A percentile compares a stretch with the other conserved stretches of the same genome.
These are phyloP conservation scores for Erebia aethiops DNA, from an alignment of 2,888 invertebrate species.

Conservation along the genomic window DNA sequence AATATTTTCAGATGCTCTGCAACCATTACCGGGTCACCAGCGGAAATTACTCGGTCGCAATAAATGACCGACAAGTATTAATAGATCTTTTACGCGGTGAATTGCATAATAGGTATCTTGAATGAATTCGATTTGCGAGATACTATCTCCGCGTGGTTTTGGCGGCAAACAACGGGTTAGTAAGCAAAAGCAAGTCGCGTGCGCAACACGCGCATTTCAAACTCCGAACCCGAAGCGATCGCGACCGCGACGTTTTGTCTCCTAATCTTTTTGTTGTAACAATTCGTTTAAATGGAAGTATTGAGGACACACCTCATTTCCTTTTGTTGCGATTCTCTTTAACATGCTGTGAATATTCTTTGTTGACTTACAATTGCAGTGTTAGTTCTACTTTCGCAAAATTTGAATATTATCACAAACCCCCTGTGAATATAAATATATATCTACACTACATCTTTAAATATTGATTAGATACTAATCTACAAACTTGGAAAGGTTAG, in stretches of 20 bases:
- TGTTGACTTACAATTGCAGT: slow-evolving; percentile 72
- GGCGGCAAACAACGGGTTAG: slow-evolving; percentile 75
- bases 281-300: slow-evolving; percentile 73
- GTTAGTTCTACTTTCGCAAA: slow-evolving; percentile 79
- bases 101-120: slow-evolving; percentile 68
- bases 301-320: slow-evolving; percentile 77
- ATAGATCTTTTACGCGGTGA: slow-evolving; percentile 50
- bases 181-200: slow-evolving; percentile 73
- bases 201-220: slow-evolving; percentile 75
- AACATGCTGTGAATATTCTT: slow-evolving; percentile 77
- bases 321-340: slow-evolving; percentile 70
- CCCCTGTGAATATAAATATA: slow-evolving; percentile 56
- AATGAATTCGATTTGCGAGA: slow-evolving; percentile 64
- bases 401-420: slow-evolving; percentile 62
- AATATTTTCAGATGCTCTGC: slow-evolving; percentile 1
- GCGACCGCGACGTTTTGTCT: slow-evolving; percentile 76
- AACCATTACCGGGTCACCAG: slow-evolving; percentile 29
- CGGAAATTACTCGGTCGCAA: slow-evolving; percentile 52
- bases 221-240: slow-evolving; percentile 66
- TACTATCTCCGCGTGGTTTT: slow-evolving; percentile 69
- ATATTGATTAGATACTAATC: slow-evolving; percentile 23
- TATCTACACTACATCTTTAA: slow-evolving; percentile 8
- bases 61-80: slow-evolving; percentile 32
- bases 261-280: slow-evolving; percentile 67
- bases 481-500: slow-evolving; percentile 37